Conservation (phyloP, 2,797 vertebrate species). For the Macropodus opercularis region DNA sequence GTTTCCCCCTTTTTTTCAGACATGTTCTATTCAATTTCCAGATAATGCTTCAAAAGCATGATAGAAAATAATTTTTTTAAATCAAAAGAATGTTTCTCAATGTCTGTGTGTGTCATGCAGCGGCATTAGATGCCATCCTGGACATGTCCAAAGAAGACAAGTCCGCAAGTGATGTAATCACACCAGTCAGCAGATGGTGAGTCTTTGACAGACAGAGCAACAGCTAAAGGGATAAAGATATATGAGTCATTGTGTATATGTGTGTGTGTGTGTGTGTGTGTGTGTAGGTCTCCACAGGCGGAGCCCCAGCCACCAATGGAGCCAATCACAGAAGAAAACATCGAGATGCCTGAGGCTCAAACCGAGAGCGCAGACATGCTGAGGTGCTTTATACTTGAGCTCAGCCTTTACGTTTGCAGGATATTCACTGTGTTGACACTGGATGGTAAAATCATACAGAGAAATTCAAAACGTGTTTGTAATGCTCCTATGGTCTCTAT, state of each 20-base stretch:
- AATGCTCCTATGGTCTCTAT: too few relatives aligned
- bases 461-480: too few relatives aligned
- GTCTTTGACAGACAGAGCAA: conserved; percentile 26
- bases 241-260: not conserved
- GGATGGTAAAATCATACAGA: too few relatives aligned
- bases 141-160: conserved; percentile 61
- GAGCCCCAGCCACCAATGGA: conserved; percentile 68
- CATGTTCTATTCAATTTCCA: conserved; percentile 4
- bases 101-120: conserved; percentile 46
- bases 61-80: too few relatives aligned
- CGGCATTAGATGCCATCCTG: conserved; percentile 40
- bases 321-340: conserved; percentile 76
- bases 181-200: conserved; percentile 62
- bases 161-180: conserved; percentile 40
- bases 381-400: conserved; percentile 72
- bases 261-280: conserved; percentile 26
- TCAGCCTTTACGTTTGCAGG: too few relatives aligned
- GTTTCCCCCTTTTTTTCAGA: not conserved
- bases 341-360: conserved; percentile 74
- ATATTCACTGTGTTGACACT: too few relatives aligned
- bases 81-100: too few relatives aligned
- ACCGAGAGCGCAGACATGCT: conserved; percentile 51
- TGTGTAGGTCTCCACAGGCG: conserved; percentile 68
- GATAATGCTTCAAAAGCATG: not conserved
- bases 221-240: conserved; percentile 6